These are phyloP conservation scores for Dromiciops gliroides DNA, from an alignment of 2,113 vertebrate species.

Conservation along the genomic window DNA sequence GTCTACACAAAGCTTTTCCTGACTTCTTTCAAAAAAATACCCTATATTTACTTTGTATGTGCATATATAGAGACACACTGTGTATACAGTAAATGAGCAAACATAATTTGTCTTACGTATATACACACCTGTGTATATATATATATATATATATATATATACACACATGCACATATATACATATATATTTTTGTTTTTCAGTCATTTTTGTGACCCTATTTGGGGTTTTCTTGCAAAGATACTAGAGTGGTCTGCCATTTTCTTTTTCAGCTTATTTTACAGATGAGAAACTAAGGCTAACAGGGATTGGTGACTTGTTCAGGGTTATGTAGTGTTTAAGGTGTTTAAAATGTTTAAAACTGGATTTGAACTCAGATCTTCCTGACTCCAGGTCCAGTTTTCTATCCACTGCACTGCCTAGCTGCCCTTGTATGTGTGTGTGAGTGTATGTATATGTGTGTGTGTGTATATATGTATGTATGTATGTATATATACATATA, in stretches of 20 bases:
- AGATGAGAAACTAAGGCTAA: not conserved
- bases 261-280: not conserved
- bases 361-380: not conserved
- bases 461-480: too few relatives aligned
- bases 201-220: not conserved
- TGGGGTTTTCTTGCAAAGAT: not conserved
- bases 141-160: not conserved
- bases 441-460: not conserved
- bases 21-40: not conserved
- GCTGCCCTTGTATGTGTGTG: not conserved
- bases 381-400: not conserved
- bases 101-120: too few relatives aligned
- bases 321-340: not conserved
- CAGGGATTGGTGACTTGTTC: not conserved
- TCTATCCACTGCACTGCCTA: not conserved
- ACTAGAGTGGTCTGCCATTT: not conserved
- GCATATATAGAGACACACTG: not conserved
- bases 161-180: too few relatives aligned
- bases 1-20: not conserved
- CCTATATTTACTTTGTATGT: not conserved
- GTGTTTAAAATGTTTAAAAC: not conserved
- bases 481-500: not conserved
- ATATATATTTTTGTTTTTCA: too few relatives aligned
- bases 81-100: not conserved
- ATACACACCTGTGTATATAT: not conserved